These are phyloP conservation scores for Oscheius sp. DNA, from an alignment of 2,888 invertebrate genomes.

Conservation along the genomic window DNA sequence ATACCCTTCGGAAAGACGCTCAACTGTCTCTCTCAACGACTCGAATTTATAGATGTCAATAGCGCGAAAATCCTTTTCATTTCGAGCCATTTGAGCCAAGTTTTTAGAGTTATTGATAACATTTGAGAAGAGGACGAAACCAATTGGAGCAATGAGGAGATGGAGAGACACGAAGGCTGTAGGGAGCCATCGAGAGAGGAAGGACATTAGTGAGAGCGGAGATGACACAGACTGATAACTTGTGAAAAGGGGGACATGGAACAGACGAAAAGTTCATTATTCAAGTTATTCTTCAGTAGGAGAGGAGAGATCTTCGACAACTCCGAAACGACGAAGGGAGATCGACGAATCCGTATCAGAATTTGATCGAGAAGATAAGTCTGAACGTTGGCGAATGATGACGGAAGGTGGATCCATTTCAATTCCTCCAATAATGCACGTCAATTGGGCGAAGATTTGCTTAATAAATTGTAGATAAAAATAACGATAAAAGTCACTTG, in stretches of 20 bases:
- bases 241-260: background rate
- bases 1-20: conserved; percentile 35
- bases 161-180: conserved; percentile 2
- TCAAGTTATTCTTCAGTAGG: too few species aligned
- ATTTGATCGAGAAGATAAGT: background rate
- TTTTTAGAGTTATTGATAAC: conserved; percentile 38
- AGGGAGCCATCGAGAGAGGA: conserved; percentile 14
- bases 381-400: background rate
- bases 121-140: conserved; percentile 30
- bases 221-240: conserved; percentile 1
- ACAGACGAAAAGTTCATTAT: too few species aligned
- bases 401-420: background rate
- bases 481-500: background rate
- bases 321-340: background rate
- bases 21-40: conserved; percentile 21
- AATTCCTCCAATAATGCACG: background rate
- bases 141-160: conserved; percentile 10
- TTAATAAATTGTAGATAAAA: background rate
- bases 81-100: conserved; percentile 36
- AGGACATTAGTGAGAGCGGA: conserved; percentile 11
- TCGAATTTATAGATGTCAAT: conserved; percentile 22
- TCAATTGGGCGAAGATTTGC: background rate
- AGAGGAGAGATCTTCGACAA: background rate
- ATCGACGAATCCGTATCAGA: background rate
- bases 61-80: conserved; percentile 45